These are phyloP conservation scores for Eristalis pertinax DNA, from an alignment of 2,888 invertebrate species.

Conservation along the genomic window DNA sequence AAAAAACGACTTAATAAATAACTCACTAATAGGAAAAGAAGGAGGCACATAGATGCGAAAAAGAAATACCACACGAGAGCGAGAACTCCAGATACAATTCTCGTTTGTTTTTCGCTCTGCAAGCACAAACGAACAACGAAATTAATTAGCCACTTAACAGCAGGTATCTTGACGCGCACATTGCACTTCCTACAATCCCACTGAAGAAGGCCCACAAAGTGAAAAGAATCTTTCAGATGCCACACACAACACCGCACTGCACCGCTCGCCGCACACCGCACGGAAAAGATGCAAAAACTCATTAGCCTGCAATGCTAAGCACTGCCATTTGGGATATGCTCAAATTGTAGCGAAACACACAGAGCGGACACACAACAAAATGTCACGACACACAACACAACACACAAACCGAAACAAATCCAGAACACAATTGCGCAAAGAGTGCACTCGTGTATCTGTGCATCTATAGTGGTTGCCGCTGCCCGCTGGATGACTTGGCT, in stretches of 20 bases:
- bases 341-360: not conserved
- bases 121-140: conserved; percentile 49
- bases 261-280: not conserved
- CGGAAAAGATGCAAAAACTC: conserved; percentile 24
- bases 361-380: conserved; percentile 27
- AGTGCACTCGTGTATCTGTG: conserved; percentile 3
- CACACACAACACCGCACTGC: not conserved
- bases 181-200: conserved; percentile 56
- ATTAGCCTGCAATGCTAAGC: conserved; percentile 59
- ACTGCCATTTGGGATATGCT: conserved; percentile 21
- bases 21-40: not conserved
- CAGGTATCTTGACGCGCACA: conserved; percentile 70
- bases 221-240: conserved; percentile 5
- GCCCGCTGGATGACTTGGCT: not conserved
- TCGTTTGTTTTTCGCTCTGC: not conserved
- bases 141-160: conserved; percentile 71
- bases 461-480: not conserved
- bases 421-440: conserved; percentile 55
- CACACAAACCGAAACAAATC: conserved; percentile 46
- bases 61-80: not conserved
- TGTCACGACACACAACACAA: conserved; percentile 57
- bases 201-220: not conserved
- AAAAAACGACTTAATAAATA: not conserved
- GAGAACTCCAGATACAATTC: not conserved
- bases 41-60: not conserved